Percentiles rank a stretch among this genome's conserved stretches.
Evolutionary conservation across 2,797 vertebrate species (phyloP).

Genomic region (Anolis apletophallus): DNA sequence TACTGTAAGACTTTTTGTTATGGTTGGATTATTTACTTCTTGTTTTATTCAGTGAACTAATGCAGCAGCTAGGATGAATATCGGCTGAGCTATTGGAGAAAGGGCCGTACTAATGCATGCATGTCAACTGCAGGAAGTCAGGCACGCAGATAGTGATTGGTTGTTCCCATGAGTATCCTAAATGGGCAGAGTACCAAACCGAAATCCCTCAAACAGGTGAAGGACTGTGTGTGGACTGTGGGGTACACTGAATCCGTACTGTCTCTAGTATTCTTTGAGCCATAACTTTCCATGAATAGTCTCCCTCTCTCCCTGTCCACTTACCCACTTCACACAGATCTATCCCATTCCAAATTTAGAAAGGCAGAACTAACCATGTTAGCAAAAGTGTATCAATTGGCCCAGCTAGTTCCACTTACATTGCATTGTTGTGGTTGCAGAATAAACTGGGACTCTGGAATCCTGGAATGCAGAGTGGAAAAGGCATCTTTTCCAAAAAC

Average conservation of each 20-base stretch:
- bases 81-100: background rate
- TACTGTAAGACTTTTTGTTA: background rate
- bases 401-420: constrained; percentile 6
- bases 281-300: background rate
- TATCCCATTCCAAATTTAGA: constrained; percentile 26
- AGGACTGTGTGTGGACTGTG: background rate
- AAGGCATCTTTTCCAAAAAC: background rate
- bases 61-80: background rate
- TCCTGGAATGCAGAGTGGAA: background rate
- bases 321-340: background rate
- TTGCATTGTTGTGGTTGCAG: background rate
- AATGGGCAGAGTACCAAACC: background rate
- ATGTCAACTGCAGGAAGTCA: background rate
- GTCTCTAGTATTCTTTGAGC: background rate
- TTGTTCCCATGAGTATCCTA: background rate
- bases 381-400: constrained; percentile 4
- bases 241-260: background rate
- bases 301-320: background rate
- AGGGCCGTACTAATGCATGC: background rate
- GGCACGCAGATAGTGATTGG: background rate
- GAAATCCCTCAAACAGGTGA: background rate
- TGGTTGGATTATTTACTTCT: no score
- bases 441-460: background rate
- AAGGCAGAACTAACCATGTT: constrained; percentile 1
- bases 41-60: background rate